Conservation (phyloP, 2,888 invertebrate genomes). For the Parapristionchus giblindavisi region DNA sequence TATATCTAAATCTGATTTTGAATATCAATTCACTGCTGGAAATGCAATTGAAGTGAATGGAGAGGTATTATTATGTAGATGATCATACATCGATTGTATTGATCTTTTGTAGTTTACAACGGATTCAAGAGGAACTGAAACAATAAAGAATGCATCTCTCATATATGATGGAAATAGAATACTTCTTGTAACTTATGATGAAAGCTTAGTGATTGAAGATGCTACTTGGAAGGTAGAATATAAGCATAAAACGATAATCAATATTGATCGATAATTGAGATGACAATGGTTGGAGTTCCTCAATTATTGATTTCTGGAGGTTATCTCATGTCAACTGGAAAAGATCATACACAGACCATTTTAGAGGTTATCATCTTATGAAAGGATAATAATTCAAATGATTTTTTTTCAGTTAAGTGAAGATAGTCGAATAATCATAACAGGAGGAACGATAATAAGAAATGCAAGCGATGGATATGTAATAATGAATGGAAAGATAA, state of each 20-base stretch:
- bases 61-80: neutral
- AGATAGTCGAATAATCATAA: constrained; percentile 34
- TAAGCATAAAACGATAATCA: neutral
- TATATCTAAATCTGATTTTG: neutral
- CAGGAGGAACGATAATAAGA: constrained; percentile 47
- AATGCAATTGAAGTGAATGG: neutral
- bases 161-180: constrained; percentile 29
- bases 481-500: constrained; percentile 49
- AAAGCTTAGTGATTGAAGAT: constrained; percentile 17
- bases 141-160: neutral
- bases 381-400: neutral
- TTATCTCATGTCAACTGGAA: constrained; percentile 9
- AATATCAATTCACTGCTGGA: constrained; percentile 10
- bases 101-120: neutral
- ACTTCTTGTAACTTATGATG: neutral
- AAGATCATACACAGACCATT: constrained; percentile 35
- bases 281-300: neutral
- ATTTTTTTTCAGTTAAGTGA: constrained; percentile 1
- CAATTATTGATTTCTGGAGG: constrained; percentile 9
- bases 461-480: constrained; percentile 53
- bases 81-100: neutral
- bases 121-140: neutral
- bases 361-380: constrained; percentile 27
- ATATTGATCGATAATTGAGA: neutral
- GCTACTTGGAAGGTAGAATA: constrained; percentile 29